Percentiles rank a stretch among this genome's conserved stretches.
phyloP scores from a whole-genome alignment of 2,113 vertebrate genomes.

The Cyanoliseus patagonus region DNA sequence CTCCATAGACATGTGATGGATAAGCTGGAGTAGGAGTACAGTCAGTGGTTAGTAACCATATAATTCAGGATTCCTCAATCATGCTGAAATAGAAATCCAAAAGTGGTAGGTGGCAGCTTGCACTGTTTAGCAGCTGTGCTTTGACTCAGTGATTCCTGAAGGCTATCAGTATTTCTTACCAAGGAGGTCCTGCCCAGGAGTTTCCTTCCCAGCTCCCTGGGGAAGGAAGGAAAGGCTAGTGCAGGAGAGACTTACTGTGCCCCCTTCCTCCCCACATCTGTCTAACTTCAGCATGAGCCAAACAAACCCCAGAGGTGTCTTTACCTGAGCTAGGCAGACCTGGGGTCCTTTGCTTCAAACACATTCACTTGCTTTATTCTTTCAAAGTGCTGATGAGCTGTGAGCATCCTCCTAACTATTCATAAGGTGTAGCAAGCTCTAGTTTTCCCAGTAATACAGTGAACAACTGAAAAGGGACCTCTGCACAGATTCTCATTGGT shows the following conservation, averaged over 20 bases:
- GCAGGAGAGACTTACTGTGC: accelerated
- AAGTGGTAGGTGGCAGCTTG: accelerated
- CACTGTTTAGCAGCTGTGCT: background rate
- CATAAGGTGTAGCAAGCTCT: background rate
- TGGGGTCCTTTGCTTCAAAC: background rate
- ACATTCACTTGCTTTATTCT: background rate
- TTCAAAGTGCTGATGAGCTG: background rate
- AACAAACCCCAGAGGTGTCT: background rate
- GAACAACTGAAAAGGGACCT: background rate
- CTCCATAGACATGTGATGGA: background rate
- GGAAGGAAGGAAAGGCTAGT: background rate
- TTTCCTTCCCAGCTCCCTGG: accelerated
- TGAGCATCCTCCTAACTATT: background rate
- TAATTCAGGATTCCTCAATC: background rate
- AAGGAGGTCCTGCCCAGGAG: accelerated
- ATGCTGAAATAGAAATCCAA: background rate
- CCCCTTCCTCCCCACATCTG: accelerated
- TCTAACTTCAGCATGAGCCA: background rate
- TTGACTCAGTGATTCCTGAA: background rate
- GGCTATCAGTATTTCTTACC: background rate
- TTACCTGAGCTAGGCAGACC: background rate
- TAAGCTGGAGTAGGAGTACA: background rate
- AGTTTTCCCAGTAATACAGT: background rate
- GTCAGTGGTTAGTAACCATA: background rate
- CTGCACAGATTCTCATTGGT: background rate